phyloP scores from a whole-genome alignment of 2,888 invertebrate species.

The Beris chalybata region DNA sequence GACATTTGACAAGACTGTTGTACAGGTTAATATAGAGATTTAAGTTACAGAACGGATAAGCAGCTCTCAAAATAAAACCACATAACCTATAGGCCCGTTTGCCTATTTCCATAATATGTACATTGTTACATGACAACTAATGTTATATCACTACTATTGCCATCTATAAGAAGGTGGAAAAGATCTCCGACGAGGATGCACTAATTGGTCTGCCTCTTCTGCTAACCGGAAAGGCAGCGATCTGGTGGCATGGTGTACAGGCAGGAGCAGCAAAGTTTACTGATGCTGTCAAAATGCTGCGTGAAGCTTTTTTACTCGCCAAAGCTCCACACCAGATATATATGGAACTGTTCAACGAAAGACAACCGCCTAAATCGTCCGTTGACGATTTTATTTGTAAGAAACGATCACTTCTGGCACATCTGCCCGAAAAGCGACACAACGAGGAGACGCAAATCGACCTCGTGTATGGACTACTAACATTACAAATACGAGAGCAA shows the following conservation, averaged over 20 bases:
- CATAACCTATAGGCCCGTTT: too few relatives aligned
- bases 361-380: too few relatives aligned
- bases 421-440: too few relatives aligned
- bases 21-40: too few relatives aligned
- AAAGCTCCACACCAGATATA: too few relatives aligned
- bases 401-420: neutral
- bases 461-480: neutral
- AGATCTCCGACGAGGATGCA: neutral
- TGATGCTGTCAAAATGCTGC: neutral
- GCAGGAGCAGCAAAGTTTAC: neutral
- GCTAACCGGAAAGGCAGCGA: neutral
- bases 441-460: neutral
- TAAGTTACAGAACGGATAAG: too few relatives aligned
- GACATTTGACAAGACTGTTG: too few relatives aligned
- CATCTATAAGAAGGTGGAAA: neutral
- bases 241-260: neutral
- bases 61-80: too few relatives aligned
- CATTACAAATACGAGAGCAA: neutral
- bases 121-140: too few relatives aligned
- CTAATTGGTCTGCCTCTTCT: neutral
- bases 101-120: too few relatives aligned
- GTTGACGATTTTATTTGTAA: too few relatives aligned
- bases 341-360: too few relatives aligned
- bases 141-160: neutral
- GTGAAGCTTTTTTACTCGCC: neutral